Base-by-base conservation (phyloP, 2,113 vertebrate species). In the Cyrtonyx montezumae region DNA sequence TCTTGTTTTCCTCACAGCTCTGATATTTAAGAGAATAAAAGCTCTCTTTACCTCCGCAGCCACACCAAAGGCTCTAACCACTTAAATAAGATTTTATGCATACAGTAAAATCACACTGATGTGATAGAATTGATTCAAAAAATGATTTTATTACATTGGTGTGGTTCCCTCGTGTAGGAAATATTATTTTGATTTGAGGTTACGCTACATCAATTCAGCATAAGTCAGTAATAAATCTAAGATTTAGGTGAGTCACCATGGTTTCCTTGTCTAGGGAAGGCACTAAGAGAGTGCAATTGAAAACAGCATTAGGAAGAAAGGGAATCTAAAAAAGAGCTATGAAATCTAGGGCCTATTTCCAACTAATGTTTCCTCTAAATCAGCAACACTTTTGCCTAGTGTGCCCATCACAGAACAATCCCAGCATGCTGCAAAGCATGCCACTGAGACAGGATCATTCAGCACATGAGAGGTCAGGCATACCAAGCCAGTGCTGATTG, bases 201-300 rank as follows among this genome's bases (percentile, higher is more conserved):
- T 43, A 65, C 37, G 48, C 62, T 51, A 46, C 20, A 78, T 78
- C 55, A 88, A 63, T 90, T 93, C 46, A 90, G 73, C 34, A 3
- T 74, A 87, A 87, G 75, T 76, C 75, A 87, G 81, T 55, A 90
- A 89, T 84, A 87, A 82, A 90, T 63, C 61, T 63, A 71, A 79
- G 66, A 87, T n/a, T 71, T 40, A 70, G 30, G 53, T 53, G n/a
- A 51, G 80, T 68, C 82, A 71, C 65, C 53, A 17, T 26, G 34
- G 42, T 58, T 88, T 88, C 83, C 85, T 63, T 49, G 34, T 53
- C 59, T 90, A 70, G 40, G 40, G 37, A 82, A 81, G 16, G 62
- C 7, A 7, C 2, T 22, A 63, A 53, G 36, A 28, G 16, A 90
- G 8, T 9, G 63, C 25, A 86, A 56, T 1, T 77, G 65, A 78